These are phyloP conservation scores for Trachemys scripta DNA, from an alignment of 2,113 vertebrate genomes.

Conservation along the genomic window DNA sequence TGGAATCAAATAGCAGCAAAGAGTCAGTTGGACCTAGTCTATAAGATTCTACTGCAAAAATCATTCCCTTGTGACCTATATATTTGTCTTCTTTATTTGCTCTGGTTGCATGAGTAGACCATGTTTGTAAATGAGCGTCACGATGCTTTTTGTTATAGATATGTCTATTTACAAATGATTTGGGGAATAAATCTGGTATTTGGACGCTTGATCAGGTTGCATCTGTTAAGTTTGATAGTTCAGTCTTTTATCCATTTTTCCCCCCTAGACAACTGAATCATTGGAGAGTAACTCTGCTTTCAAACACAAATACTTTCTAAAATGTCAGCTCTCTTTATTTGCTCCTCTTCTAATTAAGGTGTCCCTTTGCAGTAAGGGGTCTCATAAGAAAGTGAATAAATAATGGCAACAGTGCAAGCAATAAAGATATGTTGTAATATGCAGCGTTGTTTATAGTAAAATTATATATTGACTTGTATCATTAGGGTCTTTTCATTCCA, in stretches of 20 bases:
- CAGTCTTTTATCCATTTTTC: not conserved
- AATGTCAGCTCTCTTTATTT: not conserved
- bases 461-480: slow-evolving; percentile 8
- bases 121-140: not conserved
- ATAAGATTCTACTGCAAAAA: not conserved
- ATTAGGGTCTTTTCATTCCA: slow-evolving; percentile 11
- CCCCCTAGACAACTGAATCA: not conserved
- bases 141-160: not conserved
- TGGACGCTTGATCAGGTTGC: not conserved
- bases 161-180: not conserved
- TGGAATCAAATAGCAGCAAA: not conserved
- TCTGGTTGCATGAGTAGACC: not conserved
- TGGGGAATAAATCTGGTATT: not conserved
- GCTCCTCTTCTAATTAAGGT: not conserved
- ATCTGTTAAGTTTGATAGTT: not conserved
- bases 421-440: not conserved
- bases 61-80: not conserved
- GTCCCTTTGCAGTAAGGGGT: not conserved
- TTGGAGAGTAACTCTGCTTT: not conserved
- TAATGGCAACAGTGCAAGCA: not conserved
- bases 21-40: not conserved
- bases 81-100: slow-evolving; percentile 12
- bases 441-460: not conserved
- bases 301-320: not conserved
- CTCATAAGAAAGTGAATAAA: not conserved